Conservation (phyloP, 2,113 vertebrate species). For the Synodontis membranacea region DNA sequence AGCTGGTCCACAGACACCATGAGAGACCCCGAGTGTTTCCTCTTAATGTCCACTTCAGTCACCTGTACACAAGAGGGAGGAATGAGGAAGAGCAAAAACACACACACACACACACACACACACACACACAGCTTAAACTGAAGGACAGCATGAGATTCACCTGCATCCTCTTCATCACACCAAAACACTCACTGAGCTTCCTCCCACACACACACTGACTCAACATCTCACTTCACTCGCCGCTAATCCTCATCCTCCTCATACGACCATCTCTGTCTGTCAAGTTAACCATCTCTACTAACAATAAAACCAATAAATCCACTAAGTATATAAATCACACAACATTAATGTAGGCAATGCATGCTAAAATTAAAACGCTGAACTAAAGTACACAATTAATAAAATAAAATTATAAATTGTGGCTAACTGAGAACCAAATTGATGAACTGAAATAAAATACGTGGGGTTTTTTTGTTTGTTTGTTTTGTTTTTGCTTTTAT, state of each 20-base stretch:
- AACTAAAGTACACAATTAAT: neutral
- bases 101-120: neutral
- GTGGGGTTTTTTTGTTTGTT: too few species aligned
- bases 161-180: neutral
- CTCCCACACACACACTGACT: neutral
- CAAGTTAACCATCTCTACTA: neutral
- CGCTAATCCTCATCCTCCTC: neutral
- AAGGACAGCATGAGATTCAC: neutral
- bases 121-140: neutral
- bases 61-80: slow-evolving; percentile 68
- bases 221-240: neutral
- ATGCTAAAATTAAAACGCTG: neutral
- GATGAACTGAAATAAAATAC: too few species aligned
- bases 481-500: too few species aligned
- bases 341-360: neutral
- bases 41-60: slow-evolving; percentile 90
- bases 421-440: too few species aligned
- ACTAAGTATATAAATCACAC: neutral
- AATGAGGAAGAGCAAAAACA: slow-evolving; percentile 48
- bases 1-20: slow-evolving; percentile 97
- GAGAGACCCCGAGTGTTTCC: slow-evolving; percentile 92
- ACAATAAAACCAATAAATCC: neutral
- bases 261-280: neutral
- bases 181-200: neutral
- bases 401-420: neutral